These are phyloP conservation scores for Bufotes viridis DNA, from an alignment of 2,797 vertebrate species.

Conservation along the genomic window DNA sequence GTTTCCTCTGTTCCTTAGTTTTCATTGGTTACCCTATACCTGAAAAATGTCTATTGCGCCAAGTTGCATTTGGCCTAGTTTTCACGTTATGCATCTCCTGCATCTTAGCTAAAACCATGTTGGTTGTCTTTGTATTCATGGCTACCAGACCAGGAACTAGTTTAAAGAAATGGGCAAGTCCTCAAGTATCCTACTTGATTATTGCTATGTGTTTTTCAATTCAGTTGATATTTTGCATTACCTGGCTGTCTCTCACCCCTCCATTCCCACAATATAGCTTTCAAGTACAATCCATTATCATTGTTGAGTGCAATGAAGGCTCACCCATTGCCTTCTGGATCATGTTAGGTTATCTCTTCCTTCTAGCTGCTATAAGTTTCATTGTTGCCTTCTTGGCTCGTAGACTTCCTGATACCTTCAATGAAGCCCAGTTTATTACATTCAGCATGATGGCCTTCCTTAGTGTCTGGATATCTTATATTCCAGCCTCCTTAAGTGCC, in stretches of 20 bases:
- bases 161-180: conserved; percentile 28
- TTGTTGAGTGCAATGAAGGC: conserved; percentile 46
- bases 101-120: conserved; percentile 55
- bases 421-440: conserved; percentile 53
- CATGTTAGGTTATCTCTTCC: conserved; percentile 51
- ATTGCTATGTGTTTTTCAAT: conserved; percentile 30
- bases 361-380: conserved; percentile 35
- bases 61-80: conserved; percentile 52
- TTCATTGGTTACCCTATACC: conserved; percentile 43
- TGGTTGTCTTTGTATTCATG: conserved; percentile 51
- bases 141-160: conserved; percentile 43
- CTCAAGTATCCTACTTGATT: conserved; percentile 1
- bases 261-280: conserved; percentile 40
- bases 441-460: conserved; percentile 58
- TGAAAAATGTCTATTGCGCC: conserved; percentile 30
- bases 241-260: conserved; percentile 40
- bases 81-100: conserved; percentile 50
- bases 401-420: conserved; percentile 56
- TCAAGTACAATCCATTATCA: not conserved
- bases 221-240: conserved; percentile 32
- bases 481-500: conserved; percentile 36
- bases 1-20: conserved; percentile 48
- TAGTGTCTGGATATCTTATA: conserved; percentile 54
- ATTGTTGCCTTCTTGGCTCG: conserved; percentile 23
- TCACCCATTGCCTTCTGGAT: conserved; percentile 29